Base-by-base conservation (phyloP, 64 coral and sea anemone genomes). In the Cladopsammia gracilis region DNA sequence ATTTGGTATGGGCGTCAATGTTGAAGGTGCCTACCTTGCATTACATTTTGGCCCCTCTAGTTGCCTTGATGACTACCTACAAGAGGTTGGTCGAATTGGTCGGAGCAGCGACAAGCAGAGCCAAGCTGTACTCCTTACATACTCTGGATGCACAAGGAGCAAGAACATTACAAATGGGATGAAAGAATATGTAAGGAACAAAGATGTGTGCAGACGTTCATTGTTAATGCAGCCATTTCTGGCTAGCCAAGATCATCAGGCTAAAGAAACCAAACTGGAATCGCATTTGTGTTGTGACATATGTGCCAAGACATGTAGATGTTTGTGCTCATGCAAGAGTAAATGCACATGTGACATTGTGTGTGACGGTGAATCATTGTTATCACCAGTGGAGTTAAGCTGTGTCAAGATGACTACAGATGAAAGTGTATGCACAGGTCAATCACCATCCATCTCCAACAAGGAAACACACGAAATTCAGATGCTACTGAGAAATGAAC, bases 51-150 rank as follows among this genome's bases (percentile, higher is more conserved):
- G 93, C 0, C 96, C 96, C 6, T 98, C 96, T 7, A 52, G 42
- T 53, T 60, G 16, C 10, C 48, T 98, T 56, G 96, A 92, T 65
- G 92, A 98, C 49, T 98, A 98, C 48, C 26, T 98, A 0, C 92
- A 98, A 89, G 89, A 98, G 24, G 46, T 6, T 75, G 96, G 96
- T 20, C 64, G 96, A 77, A 59, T 98, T 90, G 96, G 96, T n/a
- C 50, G 93, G 13, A 47, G 52, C 5, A 58, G 5, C 42, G 64
- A 51, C 7, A 62, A 54, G 54, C 76, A 60, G 72, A 78, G 48
- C 8, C 95, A 97, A 94, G 95, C 91, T 57, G 72, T 97, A 15
- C 57, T 97, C 5, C 22, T 97, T 10, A 94, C 73, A 43, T 93
- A 49, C 50, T 71, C 73, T 15, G 96, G 78, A 0, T 98, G 96